Percentiles rank a stretch among this genome's conserved stretches.
Conservation (phyloP, 2,888 invertebrate genomes). For the Cerastoderma edule region DNA sequence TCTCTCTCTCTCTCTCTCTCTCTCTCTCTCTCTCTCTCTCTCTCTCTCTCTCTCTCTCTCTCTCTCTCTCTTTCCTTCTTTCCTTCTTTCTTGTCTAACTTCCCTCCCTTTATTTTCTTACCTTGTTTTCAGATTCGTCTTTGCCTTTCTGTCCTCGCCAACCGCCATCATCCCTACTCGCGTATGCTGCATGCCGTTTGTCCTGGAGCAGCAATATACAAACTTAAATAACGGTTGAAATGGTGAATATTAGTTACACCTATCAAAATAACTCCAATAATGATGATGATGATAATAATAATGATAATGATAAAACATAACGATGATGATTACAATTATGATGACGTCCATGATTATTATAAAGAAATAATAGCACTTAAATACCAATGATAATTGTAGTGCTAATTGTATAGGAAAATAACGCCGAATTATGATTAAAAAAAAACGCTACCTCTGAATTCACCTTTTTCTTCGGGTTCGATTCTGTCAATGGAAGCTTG, state of each 20-base stretch:
- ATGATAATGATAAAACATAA: background rate
- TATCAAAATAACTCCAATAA: background rate
- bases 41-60: too few species aligned
- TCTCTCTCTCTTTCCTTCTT: too few species aligned
- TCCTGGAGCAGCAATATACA: background rate
- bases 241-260: background rate
- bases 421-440: too few species aligned
- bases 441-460: too few species aligned
- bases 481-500: too few species aligned
- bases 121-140: constrained; percentile 1
- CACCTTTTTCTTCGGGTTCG: too few species aligned
- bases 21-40: background rate
- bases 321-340: background rate
- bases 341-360: too few species aligned
- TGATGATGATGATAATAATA: background rate
- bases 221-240: background rate
- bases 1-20: constrained; percentile 5
- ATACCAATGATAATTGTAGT: too few species aligned
- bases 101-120: background rate
- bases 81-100: background rate
- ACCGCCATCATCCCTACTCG: constrained; percentile 15
- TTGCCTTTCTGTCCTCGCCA: constrained; percentile 8
- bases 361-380: too few species aligned
- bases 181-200: too few species aligned
- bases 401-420: too few species aligned